These are phyloP conservation scores for Scaptomyza pallida DNA, from an alignment of 1,140 invertebrate genomes.

Conservation along the genomic window DNA sequence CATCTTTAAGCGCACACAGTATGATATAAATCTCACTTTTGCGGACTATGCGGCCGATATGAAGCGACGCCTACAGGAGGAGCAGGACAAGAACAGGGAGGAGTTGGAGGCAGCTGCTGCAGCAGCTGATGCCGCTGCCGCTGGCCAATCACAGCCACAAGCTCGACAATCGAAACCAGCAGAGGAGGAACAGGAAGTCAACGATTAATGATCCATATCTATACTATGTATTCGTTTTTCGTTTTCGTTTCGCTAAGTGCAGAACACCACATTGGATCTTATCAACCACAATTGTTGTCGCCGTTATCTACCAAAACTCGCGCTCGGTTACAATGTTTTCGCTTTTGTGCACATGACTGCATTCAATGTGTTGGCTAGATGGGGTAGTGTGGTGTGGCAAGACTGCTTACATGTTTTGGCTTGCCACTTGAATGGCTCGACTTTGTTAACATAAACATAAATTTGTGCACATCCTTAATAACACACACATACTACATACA, in stretches of 20 bases:
- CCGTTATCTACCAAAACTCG: conserved; percentile 65
- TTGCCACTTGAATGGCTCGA: conserved; percentile 80
- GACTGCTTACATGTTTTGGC: conserved; percentile 65
- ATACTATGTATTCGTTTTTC: background rate
- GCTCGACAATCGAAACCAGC: background rate
- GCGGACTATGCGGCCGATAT: conserved; percentile 54
- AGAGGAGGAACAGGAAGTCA: background rate
- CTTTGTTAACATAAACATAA: conserved; percentile 82
- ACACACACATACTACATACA: conserved; percentile 7
- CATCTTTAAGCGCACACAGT: conserved; percentile 65
- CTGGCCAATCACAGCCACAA: background rate
- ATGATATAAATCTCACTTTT: conserved; percentile 74
- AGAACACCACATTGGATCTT: conserved; percentile 22
- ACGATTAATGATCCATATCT: background rate
- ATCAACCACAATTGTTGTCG: conserved; percentile 35
- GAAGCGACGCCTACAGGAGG: conserved; percentile 23
- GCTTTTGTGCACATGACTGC: conserved; percentile 74
- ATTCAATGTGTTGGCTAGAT: conserved; percentile 38
- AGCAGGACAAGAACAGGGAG: conserved; percentile 16
- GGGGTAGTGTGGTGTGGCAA: conserved; percentile 12
- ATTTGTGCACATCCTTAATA: conserved; percentile 54
- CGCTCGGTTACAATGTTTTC: conserved; percentile 67
- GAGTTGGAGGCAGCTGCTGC: conserved; percentile 20
- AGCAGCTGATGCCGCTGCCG: background rate
- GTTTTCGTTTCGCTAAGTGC: conserved; percentile 29